These are phyloP conservation scores for Nasonia giraulti DNA, from an alignment of 1,140 invertebrate genomes.

Conservation along the genomic window DNA sequence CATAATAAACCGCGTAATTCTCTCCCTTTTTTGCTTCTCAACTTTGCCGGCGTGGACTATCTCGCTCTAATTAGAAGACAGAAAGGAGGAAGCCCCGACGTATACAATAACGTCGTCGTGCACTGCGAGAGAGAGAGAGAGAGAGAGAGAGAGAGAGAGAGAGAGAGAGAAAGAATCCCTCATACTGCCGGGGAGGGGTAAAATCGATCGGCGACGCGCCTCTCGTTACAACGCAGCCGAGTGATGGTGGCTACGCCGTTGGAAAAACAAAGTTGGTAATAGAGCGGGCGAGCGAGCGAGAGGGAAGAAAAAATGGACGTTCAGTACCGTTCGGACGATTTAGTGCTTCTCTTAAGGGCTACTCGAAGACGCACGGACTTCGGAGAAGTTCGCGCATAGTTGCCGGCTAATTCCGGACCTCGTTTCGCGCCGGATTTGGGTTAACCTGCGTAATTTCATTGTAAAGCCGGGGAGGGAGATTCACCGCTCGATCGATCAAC, in stretches of 20 bases:
- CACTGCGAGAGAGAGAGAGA: background rate
- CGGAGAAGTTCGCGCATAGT: too few species aligned
- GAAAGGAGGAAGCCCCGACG: background rate
- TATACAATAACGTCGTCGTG: background rate
- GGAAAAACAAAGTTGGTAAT: conserved; percentile 1
- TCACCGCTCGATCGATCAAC: too few species aligned
- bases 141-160: background rate
- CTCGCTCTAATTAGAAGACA: conserved; percentile 3
- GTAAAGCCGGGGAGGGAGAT: too few species aligned
- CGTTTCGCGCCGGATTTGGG: too few species aligned
- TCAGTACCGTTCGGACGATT: background rate
- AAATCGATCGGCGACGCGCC: background rate
- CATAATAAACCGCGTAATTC: background rate
- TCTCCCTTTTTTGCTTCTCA: background rate
- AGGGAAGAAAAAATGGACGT: background rate
- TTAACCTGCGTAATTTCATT: too few species aligned
- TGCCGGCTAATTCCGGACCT: too few species aligned
- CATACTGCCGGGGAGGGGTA: too few species aligned
- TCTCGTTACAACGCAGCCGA: background rate
- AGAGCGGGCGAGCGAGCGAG: too few species aligned
- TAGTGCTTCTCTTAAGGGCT: background rate
- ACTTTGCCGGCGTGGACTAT: background rate
- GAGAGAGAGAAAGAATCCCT: background rate
- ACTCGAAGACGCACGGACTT: too few species aligned
- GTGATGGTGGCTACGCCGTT: background rate